phyloP scores from a whole-genome alignment of 2,888 invertebrate genomes.

The Chrysopilus asiliformis region DNA sequence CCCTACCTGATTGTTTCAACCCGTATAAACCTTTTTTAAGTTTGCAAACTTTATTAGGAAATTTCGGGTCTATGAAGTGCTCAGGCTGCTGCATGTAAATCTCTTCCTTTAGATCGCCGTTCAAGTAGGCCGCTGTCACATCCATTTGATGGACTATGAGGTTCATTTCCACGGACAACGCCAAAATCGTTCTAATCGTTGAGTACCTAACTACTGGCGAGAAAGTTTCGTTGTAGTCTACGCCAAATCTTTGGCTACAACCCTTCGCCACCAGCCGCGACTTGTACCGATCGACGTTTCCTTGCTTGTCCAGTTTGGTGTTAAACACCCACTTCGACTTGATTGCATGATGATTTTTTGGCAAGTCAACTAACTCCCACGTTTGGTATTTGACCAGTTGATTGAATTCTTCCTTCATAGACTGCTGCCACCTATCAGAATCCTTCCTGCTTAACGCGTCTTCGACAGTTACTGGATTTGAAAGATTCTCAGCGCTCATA shows the following conservation, averaged over 20 bases:
- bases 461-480: slow-evolving; percentile 3
- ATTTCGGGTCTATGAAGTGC: slow-evolving; percentile 5
- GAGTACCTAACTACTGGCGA: slow-evolving; percentile 8
- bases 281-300: slow-evolving; percentile 9
- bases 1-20: no score
- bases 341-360: slow-evolving; percentile 1
- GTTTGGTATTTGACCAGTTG: neutral
- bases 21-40: no score
- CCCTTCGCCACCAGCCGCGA: slow-evolving; percentile 10
- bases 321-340: slow-evolving; percentile 12
- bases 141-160: slow-evolving; percentile 17
- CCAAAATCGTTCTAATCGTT: slow-evolving; percentile 15
- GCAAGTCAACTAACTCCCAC: neutral
- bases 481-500: neutral
- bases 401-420: slow-evolving; percentile 1
- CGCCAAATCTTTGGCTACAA: slow-evolving; percentile 7
- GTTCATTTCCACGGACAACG: slow-evolving; percentile 15
- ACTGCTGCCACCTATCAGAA: neutral
- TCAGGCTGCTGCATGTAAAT: slow-evolving; percentile 15
- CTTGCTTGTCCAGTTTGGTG: slow-evolving; percentile 7
- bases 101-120: no score
- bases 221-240: slow-evolving; percentile 7
- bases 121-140: slow-evolving; percentile 15
- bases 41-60: no score
- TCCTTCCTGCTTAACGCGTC: neutral